Evolutionary conservation across 2,113 vertebrate species (phyloP).

Genomic region (Lampris incognitus): DNA sequence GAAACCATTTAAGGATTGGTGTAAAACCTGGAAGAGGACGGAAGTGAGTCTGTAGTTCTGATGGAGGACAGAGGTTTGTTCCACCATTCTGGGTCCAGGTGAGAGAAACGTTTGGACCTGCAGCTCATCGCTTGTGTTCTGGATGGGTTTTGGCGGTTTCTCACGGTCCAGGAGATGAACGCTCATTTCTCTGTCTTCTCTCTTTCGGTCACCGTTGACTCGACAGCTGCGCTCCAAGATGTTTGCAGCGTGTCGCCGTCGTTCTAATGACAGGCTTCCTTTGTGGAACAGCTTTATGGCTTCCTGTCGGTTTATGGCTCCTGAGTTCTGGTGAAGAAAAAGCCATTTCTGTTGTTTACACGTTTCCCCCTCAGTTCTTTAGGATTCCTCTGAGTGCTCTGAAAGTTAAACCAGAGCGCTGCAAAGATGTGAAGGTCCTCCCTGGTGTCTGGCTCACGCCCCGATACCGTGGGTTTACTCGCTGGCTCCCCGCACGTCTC

Average conservation of each 20-base stretch:
- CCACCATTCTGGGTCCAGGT: too few species aligned
- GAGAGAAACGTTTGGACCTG: too few species aligned
- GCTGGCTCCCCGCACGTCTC: too few species aligned
- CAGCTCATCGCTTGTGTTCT: not conserved
- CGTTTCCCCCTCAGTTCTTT: not conserved
- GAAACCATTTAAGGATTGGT: too few species aligned
- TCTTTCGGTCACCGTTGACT: slow-evolving; percentile 17
- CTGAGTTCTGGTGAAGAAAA: not conserved
- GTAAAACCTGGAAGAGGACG: too few species aligned
- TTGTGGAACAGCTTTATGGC: slow-evolving; percentile 21
- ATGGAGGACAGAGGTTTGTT: too few species aligned
- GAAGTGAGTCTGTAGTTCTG: too few species aligned
- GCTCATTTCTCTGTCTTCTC: not conserved
- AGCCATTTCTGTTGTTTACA: not conserved
- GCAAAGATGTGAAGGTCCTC: too few species aligned
- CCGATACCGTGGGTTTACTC: too few species aligned
- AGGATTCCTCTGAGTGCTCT: not conserved
- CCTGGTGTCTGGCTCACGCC: too few species aligned
- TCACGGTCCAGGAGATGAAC: not conserved
- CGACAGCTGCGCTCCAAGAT: slow-evolving; percentile 23
- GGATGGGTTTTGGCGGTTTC: slow-evolving; percentile 6
- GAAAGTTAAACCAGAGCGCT: not conserved
- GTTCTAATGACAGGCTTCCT: slow-evolving; percentile 27
- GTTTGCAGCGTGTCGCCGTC: not conserved
- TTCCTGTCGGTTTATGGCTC: slow-evolving; percentile 27